Base-by-base conservation (phyloP, 2,113 vertebrate species). In the Heterochromis multidens region DNA sequence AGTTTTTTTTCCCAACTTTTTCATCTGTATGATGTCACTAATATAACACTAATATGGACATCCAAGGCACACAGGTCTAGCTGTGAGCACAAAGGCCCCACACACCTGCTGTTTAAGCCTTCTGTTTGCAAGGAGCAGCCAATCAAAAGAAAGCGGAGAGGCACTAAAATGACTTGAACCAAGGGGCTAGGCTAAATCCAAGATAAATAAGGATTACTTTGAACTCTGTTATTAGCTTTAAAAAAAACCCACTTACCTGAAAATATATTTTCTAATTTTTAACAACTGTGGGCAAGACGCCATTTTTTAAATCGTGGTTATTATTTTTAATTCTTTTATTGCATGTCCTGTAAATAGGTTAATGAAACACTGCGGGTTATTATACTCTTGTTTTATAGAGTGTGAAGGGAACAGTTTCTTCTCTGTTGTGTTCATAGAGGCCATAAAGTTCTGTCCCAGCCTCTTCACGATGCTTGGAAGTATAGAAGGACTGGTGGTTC, bases 381-480 rank as follows among this genome's bases (percentile, higher is more conserved):
- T 4, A 16, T 17, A 46, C 12, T 1, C 14, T 79, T 86, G 70
- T 80, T 54, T 87, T 43, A 19, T 59, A 99, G 98, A 97, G 97
- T 25, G 97, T 97, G 40, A 97, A 98, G 94, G 97, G 97, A 91
- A 98, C 97, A 0, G 98, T n/a, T 90, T 99, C 43, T 97, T 97
- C 59, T 99, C 99, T 91, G 99, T 99, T 76, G 96, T 98, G 81
- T 99, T 99, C 95, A 99, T 97, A 0, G 98, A 99, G 88, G 97
- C 98, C 43, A 98, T 99, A 92, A 99, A 98, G 46, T 98, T 99
- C 94, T 98, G 97, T 80, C 95, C 99, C 21, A 97, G 98, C 58
- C 95, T 99, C 61, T 97, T 97, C 0, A 98, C 97, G 23, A 99
- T 99, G 98, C 98, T 99, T 87, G 98, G 98, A 35, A 98, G 97